Conservation (phyloP, 2,888 invertebrate species). For the Cheiracanthium punctorium region DNA sequence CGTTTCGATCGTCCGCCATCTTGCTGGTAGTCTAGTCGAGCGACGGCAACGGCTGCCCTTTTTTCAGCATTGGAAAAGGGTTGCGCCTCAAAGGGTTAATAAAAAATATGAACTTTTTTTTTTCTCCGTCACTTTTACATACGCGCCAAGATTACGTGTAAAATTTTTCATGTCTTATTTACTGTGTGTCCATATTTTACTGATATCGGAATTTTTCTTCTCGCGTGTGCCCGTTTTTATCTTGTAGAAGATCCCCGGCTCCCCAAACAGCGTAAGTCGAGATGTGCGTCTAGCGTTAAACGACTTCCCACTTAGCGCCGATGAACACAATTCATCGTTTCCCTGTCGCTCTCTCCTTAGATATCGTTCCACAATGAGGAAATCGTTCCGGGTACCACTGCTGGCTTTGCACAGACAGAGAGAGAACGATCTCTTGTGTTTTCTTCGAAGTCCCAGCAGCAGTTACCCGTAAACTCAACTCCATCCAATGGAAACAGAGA, state of each 20-base stretch:
- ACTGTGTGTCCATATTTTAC: too few species aligned
- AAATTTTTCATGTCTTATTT: too few species aligned
- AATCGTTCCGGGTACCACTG: not conserved
- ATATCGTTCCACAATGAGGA: constrained; percentile 13
- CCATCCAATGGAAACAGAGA: not conserved
- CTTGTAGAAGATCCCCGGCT: constrained; percentile 21
- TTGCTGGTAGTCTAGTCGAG: too few species aligned
- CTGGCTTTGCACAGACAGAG: not conserved
- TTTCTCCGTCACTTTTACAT: too few species aligned
- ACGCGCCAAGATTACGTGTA: too few species aligned
- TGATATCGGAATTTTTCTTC: too few species aligned
- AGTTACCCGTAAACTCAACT: not conserved
- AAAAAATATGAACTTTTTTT: too few species aligned
- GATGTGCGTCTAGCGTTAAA: constrained; percentile 53
- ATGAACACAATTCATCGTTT: constrained; percentile 59
- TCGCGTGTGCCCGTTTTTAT: too few species aligned
- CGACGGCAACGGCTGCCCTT: too few species aligned
- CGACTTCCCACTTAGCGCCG: constrained; percentile 62
- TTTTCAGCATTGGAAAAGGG: too few species aligned
- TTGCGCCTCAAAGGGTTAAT: too few species aligned
- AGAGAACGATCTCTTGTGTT: not conserved
- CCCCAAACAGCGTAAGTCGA: constrained; percentile 17
- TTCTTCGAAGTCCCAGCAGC: not conserved
- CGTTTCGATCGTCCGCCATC: too few species aligned
- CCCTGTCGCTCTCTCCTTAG: constrained; percentile 6